Evolutionary conservation across 2,888 invertebrate species (phyloP).

Genomic region (Eupithecia subfuscata): DNA sequence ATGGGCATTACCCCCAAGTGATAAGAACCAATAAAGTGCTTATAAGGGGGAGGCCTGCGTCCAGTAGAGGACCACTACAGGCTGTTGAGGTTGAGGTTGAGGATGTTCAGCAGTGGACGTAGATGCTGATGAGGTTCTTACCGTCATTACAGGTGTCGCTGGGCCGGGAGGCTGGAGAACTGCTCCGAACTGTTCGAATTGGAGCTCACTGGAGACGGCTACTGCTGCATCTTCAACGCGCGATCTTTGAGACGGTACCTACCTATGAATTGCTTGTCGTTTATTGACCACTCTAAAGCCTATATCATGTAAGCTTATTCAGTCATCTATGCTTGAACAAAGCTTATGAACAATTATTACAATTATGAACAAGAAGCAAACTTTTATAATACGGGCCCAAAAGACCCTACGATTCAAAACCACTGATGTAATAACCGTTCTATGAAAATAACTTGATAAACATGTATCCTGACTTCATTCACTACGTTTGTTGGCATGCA

Average conservation of each 20-base stretch:
- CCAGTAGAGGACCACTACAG: too few relatives aligned
- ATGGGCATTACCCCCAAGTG: too few relatives aligned
- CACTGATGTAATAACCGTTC: not conserved
- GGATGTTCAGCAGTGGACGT: not conserved
- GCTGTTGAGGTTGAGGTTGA: too few relatives aligned
- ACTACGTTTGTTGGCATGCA: not conserved
- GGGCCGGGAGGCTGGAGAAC: slow-evolving; percentile 59
- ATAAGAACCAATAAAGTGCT: too few relatives aligned
- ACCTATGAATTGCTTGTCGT: not conserved
- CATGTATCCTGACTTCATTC: not conserved
- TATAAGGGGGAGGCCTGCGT: too few relatives aligned
- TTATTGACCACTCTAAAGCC: not conserved
- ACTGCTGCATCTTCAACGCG: slow-evolving; percentile 83
- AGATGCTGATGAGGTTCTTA: not conserved
- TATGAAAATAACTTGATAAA: not conserved
- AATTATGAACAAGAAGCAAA: too few relatives aligned
- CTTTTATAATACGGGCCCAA: not conserved
- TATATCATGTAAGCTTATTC: too few relatives aligned
- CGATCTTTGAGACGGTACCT: slow-evolving; percentile 62
- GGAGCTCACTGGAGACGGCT: slow-evolving; percentile 81
- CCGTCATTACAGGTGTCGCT: slow-evolving; percentile 68
- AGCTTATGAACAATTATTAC: too few relatives aligned
- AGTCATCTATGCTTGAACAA: too few relatives aligned
- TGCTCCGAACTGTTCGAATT: slow-evolving; percentile 76
- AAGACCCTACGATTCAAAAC: not conserved